Conservation (phyloP, 2,113 vertebrate genomes). For the Petromus typicus region DNA sequence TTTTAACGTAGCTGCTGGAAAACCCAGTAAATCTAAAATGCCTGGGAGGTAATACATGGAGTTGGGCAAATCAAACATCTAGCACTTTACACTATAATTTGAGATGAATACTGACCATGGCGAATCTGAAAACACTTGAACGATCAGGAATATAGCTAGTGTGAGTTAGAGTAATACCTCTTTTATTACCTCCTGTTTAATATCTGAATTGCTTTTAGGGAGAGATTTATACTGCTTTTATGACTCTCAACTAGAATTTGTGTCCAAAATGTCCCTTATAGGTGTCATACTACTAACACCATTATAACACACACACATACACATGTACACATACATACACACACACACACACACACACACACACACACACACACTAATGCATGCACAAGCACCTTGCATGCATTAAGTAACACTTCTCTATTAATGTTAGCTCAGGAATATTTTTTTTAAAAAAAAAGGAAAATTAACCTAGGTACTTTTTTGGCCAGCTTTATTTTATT, state of each 20-base stretch:
- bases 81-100: conserved; percentile 6
- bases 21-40: conserved; percentile 38
- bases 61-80: background rate
- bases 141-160: background rate
- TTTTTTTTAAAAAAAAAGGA: background rate
- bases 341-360: background rate
- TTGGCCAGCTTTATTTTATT: background rate
- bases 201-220: background rate
- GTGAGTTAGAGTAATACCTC: background rate
- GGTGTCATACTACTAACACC: background rate
- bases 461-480: background rate
- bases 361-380: background rate
- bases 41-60: background rate
- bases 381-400: background rate
- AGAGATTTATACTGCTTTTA: background rate
- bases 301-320: too few species aligned
- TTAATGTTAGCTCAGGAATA: background rate
- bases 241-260: background rate
- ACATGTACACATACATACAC: too few species aligned
- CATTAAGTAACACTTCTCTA: background rate
- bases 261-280: background rate
- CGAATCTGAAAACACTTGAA: background rate
- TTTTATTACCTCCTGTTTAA: background rate
- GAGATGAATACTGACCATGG: background rate
- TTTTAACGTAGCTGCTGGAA: conserved; percentile 42